Evolutionary conservation across 92 coral and sea anemone species (phyloP).

Genomic region (Actinernus sp.): DNA sequence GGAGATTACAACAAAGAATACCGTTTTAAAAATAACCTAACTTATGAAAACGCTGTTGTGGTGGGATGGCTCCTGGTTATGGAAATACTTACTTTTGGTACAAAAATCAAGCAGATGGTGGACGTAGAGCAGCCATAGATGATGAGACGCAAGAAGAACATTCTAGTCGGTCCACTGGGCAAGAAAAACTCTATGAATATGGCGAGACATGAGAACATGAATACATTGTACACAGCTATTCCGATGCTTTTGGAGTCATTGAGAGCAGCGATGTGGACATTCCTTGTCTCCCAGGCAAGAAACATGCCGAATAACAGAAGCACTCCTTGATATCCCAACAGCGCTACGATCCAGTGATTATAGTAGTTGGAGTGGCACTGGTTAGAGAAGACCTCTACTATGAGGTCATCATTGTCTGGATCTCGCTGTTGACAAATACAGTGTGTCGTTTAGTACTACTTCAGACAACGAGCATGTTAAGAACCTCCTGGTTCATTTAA

Average conservation of each 20-base stretch:
- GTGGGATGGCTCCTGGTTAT: too few species aligned
- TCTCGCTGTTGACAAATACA: conserved; percentile 35
- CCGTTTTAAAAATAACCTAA: too few species aligned
- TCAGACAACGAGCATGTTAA: too few species aligned
- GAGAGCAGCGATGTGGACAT: conserved; percentile 72
- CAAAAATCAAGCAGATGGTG: conserved; percentile 70
- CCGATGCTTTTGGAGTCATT: conserved; percentile 92
- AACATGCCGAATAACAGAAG: conserved; percentile 83
- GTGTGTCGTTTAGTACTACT: too few species aligned
- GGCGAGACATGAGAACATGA: conserved; percentile 78
- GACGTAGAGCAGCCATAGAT: conserved; percentile 72
- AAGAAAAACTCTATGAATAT: conserved; percentile 47
- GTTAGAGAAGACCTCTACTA: conserved; percentile 28
- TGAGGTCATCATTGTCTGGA: conserved; percentile 54
- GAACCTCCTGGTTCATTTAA: too few species aligned
- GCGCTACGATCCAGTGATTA: conserved; percentile 63
- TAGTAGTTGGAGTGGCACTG: conserved; percentile 65
- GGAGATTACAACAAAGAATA: too few species aligned
- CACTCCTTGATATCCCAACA: conserved; percentile 76
- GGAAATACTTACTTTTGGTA: conserved; percentile 71
- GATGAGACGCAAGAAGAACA: conserved; percentile 43
- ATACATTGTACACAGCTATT: conserved; percentile 84
- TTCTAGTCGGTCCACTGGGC: conserved; percentile 27
- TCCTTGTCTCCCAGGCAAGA: conserved; percentile 88
- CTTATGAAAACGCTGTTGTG: too few species aligned